These are phyloP conservation scores for Nothoprocta perdicaria DNA, from an alignment of 2,113 vertebrate genomes.

Conservation along the genomic window DNA sequence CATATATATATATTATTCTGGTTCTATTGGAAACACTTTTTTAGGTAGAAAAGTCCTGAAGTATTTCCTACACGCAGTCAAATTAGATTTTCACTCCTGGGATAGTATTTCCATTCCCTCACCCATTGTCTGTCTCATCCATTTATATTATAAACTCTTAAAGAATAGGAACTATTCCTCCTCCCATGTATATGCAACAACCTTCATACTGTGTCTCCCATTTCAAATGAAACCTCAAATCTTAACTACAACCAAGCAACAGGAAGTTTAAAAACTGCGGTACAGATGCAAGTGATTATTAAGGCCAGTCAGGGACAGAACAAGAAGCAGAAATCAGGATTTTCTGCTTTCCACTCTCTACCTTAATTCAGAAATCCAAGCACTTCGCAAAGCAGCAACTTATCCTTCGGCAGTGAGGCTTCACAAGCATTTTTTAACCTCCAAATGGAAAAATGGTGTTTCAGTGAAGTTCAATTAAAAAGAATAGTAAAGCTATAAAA, in stretches of 20 bases:
- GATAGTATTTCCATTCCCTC: background rate
- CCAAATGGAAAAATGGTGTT: background rate
- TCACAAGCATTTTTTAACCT: background rate
- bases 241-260: constrained; percentile 17
- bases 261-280: constrained; percentile 43
- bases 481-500: constrained; percentile 13
- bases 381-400: background rate
- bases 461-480: background rate
- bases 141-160: background rate
- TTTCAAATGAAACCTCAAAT: constrained; percentile 33
- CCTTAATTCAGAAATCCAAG: constrained; percentile 5
- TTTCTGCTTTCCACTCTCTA: constrained; percentile 7
- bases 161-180: background rate
- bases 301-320: constrained; percentile 26
- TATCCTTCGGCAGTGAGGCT: background rate
- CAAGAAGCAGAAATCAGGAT: constrained; percentile 45
- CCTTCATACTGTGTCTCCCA: background rate
- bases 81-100: background rate
- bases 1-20: background rate
- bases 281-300: constrained; percentile 55
- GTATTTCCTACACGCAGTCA: background rate
- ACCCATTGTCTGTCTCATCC: background rate
- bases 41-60: background rate
- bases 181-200: background rate
- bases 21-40: background rate